Conservation (phyloP, 2,888 invertebrate species). For the Agrochola macilenta region DNA sequence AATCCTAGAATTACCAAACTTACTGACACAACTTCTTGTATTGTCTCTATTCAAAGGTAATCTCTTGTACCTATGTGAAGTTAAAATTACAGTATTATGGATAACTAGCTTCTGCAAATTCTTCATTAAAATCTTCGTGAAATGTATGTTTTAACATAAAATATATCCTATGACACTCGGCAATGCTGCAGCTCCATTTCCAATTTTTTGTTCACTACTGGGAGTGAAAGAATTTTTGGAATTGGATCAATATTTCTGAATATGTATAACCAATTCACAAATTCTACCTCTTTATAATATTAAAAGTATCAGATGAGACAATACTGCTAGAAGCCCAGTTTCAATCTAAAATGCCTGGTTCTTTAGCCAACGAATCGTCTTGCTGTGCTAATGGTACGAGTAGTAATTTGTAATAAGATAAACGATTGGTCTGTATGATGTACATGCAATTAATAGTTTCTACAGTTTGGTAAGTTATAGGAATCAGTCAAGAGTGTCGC, state of each 20-base stretch:
- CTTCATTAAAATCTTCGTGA: not conserved
- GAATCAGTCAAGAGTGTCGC: not conserved
- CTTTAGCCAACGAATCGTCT: not conserved
- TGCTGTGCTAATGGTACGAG: not conserved
- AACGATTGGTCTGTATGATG: not conserved
- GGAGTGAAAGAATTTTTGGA: too few relatives aligned
- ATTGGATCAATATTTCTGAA: not conserved
- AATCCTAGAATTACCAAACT: conserved; percentile 48
- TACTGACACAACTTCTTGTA: conserved; percentile 35
- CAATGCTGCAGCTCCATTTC: too few relatives aligned
- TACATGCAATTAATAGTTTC: not conserved
- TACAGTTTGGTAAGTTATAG: not conserved
- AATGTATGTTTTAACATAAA: not conserved
- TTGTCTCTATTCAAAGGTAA: conserved; percentile 24
- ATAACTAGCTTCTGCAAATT: not conserved
- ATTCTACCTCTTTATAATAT: not conserved
- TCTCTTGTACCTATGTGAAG: not conserved
- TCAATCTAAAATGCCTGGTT: not conserved
- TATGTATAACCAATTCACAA: too few relatives aligned
- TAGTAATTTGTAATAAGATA: not conserved
- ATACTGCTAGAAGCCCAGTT: not conserved
- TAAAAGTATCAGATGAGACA: not conserved
- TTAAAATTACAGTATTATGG: too few relatives aligned
- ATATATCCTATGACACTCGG: not conserved
- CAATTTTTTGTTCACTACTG: too few relatives aligned